Base-by-base conservation (phyloP, 2,797 vertebrate species). In the Enteromius argenteus region DNA sequence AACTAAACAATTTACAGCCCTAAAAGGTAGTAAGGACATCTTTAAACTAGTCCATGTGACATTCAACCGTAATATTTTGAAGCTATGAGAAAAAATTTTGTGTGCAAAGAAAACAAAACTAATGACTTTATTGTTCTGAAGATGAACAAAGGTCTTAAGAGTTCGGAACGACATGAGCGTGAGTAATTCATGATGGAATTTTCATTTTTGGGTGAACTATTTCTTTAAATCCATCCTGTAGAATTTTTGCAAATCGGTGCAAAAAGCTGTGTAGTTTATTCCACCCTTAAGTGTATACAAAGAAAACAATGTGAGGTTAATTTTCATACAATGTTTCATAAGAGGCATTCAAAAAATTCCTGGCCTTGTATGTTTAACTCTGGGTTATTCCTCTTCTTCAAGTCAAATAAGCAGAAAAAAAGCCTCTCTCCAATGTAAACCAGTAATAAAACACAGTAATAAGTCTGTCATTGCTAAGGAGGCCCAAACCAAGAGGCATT, bases 401-500 rank as follows among this genome's bases (percentile, higher is more conserved):
- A 53, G 72, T 86, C 80, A 78, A 77, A 80, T 23, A 44, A 60
- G 21, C 44, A 60, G 85, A 1, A 37, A 64, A 81, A 74, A 79
- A 84, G 21, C n/a, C 60, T 19, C 14, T 51, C 58, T 74, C 69
- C 68, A 83, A 79, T 78, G 84, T 86, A 88, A 87, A 79, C 78
- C 62, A 37, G 60, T 15, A 84, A 79, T 86, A 78, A 88, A 84
- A 42, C 35, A 27, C 46, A 72, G 39, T 74, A 83, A 88, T 88
- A 86, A 86, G 80, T 85, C 64, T 66, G 67, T 87, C 87, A 87
- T 82, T 85, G 37, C 56, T 68, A 27, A 46, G 37, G 74, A 68
- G 84, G 75, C n/a, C 80, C 58, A 79, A 83, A 82, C 71, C n/a
- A 66, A 83, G 37, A 67, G 79, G 10, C 27, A 7, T 23, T 81